phyloP scores from a whole-genome alignment of 2,113 vertebrate species.

The Elachura formosa region DNA sequence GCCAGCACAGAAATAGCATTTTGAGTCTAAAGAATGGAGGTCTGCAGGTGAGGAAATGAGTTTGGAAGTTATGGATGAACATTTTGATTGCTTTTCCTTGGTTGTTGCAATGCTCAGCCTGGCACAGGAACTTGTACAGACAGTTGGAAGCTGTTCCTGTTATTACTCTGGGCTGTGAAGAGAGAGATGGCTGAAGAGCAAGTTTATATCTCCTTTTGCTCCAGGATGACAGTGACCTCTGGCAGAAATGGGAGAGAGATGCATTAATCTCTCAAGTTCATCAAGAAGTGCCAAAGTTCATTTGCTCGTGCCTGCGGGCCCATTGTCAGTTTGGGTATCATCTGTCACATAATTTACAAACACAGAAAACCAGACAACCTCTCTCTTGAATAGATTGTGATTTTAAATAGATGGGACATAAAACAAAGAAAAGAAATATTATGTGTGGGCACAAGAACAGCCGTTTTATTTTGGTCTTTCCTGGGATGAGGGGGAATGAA shows the following conservation, averaged over 20 bases:
- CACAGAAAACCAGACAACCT: not conserved
- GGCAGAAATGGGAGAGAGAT: constrained; percentile 6
- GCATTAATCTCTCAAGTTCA: constrained; percentile 18
- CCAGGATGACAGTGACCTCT: constrained; percentile 33
- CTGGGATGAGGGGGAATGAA: not conserved
- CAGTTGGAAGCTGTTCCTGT: not conserved
- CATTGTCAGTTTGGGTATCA: not conserved
- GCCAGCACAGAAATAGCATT: not conserved
- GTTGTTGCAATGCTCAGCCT: not conserved
- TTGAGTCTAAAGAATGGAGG: not conserved
- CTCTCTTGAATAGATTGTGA: constrained; percentile 5
- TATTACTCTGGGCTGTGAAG: not conserved
- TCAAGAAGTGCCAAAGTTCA: constrained; percentile 29
- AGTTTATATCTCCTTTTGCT: not conserved
- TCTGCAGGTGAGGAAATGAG: not conserved
- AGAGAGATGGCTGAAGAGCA: not conserved
- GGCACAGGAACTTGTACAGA: not conserved
- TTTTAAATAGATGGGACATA: not conserved
- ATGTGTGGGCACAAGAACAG: not conserved
- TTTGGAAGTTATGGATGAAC: not conserved
- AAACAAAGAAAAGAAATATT: not conserved
- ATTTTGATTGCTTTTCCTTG: not conserved
- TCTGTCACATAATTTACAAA: constrained; percentile 16
- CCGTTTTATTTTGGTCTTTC: not conserved
- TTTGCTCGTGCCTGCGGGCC: not conserved